These are phyloP conservation scores for Epirrhoe alternata DNA, from an alignment of 2,888 invertebrate genomes.

Conservation along the genomic window DNA sequence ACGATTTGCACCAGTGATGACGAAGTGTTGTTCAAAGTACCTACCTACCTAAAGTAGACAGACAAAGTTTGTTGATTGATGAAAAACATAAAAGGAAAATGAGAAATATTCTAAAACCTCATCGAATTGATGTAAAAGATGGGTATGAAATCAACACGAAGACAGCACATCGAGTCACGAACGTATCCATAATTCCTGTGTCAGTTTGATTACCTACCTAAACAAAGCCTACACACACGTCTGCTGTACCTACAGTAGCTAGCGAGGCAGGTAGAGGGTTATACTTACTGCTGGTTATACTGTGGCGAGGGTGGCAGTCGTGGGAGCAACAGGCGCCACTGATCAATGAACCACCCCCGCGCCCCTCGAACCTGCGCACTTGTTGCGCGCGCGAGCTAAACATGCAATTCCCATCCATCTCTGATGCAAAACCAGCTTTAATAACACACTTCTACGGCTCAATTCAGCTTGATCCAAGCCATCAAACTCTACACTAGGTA, in stretches of 20 bases:
- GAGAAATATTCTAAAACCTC: not conserved
- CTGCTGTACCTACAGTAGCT: constrained; percentile 30
- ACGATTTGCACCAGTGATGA: too few species aligned
- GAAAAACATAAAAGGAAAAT: not conserved
- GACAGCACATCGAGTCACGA: constrained; percentile 23
- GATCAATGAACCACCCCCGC: constrained; percentile 73
- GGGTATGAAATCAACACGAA: constrained; percentile 12
- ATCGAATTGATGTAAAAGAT: not conserved
- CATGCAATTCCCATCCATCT: constrained; percentile 36
- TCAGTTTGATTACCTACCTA: constrained; percentile 61
- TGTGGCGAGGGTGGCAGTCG: constrained; percentile 45
- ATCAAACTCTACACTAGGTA: constrained; percentile 18
- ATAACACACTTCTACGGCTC: constrained; percentile 16
- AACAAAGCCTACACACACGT: constrained; percentile 48
- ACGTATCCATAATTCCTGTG: constrained; percentile 49
- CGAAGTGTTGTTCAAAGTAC: too few species aligned
- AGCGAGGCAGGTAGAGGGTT: constrained; percentile 39
- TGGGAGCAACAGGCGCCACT: constrained; percentile 78
- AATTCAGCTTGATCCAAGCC: constrained; percentile 16
- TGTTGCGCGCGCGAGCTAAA: constrained; percentile 75
- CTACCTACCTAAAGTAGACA: not conserved
- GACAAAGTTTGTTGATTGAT: not conserved
- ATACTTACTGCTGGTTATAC: constrained; percentile 18
- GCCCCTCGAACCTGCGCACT: constrained; percentile 70
- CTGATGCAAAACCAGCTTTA: constrained; percentile 27